Evolutionary conservation across 2,113 vertebrate genomes (phyloP).

Genomic region (Puntigrus tetrazona): DNA sequence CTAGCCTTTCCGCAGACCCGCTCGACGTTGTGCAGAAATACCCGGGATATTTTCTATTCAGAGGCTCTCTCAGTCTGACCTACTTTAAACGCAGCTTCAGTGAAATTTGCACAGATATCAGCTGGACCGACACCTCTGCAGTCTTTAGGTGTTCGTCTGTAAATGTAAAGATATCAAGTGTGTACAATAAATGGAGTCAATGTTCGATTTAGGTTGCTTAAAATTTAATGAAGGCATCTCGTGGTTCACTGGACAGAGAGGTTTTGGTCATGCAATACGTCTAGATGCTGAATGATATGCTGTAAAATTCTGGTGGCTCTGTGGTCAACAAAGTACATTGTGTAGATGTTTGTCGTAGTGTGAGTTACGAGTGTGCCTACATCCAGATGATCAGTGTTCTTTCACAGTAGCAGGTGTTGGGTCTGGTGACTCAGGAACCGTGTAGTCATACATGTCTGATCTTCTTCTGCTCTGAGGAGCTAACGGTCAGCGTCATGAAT

Average conservation of each 20-base stretch:
- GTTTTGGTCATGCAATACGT: background rate
- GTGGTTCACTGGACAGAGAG: background rate
- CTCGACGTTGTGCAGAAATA: background rate
- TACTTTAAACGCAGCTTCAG: constrained; percentile 43
- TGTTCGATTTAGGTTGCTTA: background rate
- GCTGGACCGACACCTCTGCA: background rate
- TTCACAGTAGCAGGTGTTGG: background rate
- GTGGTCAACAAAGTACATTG: background rate
- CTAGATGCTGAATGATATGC: background rate
- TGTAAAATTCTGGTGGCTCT: background rate
- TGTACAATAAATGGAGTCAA: background rate
- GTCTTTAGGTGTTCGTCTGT: background rate
- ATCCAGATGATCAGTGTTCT: constrained; percentile 4
- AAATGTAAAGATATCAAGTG: too few relatives aligned
- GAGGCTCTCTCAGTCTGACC: constrained; percentile 43
- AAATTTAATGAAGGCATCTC: background rate
- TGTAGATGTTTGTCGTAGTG: constrained; percentile 2
- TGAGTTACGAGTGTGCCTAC: background rate
- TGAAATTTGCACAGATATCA: constrained; percentile 21
- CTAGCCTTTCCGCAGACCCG: background rate
- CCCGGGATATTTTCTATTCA: constrained; percentile 7
- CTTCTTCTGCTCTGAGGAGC: background rate
- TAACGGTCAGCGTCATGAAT: background rate
- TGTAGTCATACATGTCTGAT: constrained; percentile 1
- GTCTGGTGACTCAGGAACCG: background rate